phyloP scores from a whole-genome alignment of 2,888 invertebrate species.

The Drosophila anomalata region DNA sequence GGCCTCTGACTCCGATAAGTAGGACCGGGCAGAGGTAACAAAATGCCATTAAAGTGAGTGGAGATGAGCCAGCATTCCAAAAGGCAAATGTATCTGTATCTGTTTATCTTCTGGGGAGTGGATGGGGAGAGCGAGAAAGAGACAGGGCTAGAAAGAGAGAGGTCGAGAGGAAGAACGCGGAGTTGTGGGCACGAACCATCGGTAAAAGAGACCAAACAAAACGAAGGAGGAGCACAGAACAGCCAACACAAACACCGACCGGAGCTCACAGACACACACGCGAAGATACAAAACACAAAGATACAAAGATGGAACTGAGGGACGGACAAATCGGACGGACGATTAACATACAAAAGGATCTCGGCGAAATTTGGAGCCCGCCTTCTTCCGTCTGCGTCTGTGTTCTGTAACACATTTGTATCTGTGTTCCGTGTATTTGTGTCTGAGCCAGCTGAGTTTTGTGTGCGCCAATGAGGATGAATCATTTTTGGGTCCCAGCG shows the following conservation, averaged over 20 bases:
- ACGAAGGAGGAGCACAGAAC: constrained; percentile 34
- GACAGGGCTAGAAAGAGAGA: constrained; percentile 11
- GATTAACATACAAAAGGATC: constrained; percentile 83
- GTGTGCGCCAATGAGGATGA: constrained; percentile 72
- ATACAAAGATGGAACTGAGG: constrained; percentile 54
- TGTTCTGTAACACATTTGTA: background rate
- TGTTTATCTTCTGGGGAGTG: constrained; percentile 52
- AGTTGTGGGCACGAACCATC: constrained; percentile 9
- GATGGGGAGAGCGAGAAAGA: constrained; percentile 5
- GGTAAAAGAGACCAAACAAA: constrained; percentile 39
- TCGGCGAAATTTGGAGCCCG: constrained; percentile 73
- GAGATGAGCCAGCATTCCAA: constrained; percentile 46
- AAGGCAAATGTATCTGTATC: constrained; percentile 51
- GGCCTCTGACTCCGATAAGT: constrained; percentile 67
- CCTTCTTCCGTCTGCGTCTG: constrained; percentile 61
- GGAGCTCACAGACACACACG: constrained; percentile 2
- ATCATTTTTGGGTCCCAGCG: constrained; percentile 47
- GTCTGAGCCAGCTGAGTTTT: constrained; percentile 25
- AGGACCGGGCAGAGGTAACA: constrained; percentile 67
- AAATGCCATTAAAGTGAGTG: constrained; percentile 72
- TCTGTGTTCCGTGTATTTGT: constrained; percentile 26
- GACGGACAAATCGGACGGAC: constrained; percentile 46
- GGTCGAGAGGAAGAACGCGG: constrained; percentile 23
- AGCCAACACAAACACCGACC: constrained; percentile 6
- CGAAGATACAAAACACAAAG: constrained; percentile 15